A percentile compares a stretch with the other conserved stretches of the same genome.
Conservation (phyloP, 2,797 vertebrate species). For the Gephyroberyx darwinii region DNA sequence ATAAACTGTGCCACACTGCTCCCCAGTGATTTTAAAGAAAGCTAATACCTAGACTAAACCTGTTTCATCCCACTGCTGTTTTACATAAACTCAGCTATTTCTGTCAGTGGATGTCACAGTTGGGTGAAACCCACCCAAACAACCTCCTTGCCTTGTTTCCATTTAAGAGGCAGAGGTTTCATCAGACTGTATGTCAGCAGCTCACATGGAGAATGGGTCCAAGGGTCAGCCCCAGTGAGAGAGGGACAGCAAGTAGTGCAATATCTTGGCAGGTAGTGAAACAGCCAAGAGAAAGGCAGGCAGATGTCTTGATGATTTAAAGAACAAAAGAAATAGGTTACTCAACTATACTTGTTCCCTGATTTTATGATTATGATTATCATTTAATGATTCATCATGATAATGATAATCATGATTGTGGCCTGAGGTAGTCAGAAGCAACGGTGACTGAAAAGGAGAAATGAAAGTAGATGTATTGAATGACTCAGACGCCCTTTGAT, state of each 20-base stretch:
- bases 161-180: conserved; percentile 4
- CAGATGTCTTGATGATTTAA: neutral
- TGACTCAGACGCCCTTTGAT: conserved; percentile 22
- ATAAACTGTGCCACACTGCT: neutral
- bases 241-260: neutral
- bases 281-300: neutral
- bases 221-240: conserved; percentile 1
- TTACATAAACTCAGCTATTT: conserved; percentile 32
- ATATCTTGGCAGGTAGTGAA: neutral
- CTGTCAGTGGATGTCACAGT: conserved; percentile 28
- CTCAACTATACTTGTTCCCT: neutral
- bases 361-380: neutral
- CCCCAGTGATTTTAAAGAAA: conserved; percentile 8
- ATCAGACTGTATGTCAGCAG: conserved; percentile 9
- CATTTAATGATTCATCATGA: no score
- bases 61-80: conserved; percentile 32
- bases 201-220: neutral
- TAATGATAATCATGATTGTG: neutral
- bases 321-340: neutral
- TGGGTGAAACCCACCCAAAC: conserved; percentile 17
- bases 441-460: neutral
- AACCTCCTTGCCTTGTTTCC: conserved; percentile 28
- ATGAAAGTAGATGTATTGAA: neutral
- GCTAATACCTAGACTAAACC: conserved; percentile 29
- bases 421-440: neutral